Percentiles rank a stretch among this genome's conserved stretches.
Evolutionary conservation across 2,888 invertebrate species (phyloP).

Genomic region (Eupithecia dodoneata): DNA sequence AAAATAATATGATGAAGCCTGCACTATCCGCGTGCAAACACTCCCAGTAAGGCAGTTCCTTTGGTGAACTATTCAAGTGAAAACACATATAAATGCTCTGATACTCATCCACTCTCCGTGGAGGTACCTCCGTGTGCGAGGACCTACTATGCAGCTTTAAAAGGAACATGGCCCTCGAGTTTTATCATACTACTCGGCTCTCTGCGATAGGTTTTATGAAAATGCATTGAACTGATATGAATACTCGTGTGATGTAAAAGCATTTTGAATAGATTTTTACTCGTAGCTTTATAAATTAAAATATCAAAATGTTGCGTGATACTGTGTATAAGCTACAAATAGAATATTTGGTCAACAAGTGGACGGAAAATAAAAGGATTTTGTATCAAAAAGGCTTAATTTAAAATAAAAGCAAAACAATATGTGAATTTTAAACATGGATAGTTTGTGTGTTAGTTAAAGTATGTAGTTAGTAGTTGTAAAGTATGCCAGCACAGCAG

Average conservation of each 20-base stretch:
- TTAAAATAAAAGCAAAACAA: not conserved
- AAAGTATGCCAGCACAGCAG: constrained; percentile 61
- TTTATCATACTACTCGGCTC: constrained; percentile 20
- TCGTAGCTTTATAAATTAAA: not conserved
- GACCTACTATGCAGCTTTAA: constrained; percentile 20
- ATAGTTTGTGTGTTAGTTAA: not conserved
- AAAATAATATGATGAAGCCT: not conserved
- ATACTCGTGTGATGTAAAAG: not conserved
- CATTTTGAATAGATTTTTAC: not conserved
- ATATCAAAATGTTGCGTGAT: not conserved
- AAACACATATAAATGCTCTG: constrained; percentile 28
- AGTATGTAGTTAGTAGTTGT: constrained; percentile 18
- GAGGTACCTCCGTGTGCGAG: no score
- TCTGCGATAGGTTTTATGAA: constrained; percentile 6
- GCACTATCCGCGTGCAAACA: constrained; percentile 14
- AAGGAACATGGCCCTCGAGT: constrained; percentile 16
- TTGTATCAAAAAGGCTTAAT: not conserved
- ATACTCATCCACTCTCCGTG: constrained; percentile 43
- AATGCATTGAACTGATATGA: constrained; percentile 17
- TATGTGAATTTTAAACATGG: not conserved
- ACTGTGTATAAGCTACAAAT: not conserved
- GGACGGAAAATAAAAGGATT: not conserved
- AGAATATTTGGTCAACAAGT: not conserved
- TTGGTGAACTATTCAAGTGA: constrained; percentile 51
- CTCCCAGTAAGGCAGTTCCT: constrained; percentile 5